A percentile compares a stretch with the other conserved stretches of the same genome.
Evolutionary conservation across 1,140 invertebrate species (phyloP).

Genomic region (Periplaneta americana): DNA sequence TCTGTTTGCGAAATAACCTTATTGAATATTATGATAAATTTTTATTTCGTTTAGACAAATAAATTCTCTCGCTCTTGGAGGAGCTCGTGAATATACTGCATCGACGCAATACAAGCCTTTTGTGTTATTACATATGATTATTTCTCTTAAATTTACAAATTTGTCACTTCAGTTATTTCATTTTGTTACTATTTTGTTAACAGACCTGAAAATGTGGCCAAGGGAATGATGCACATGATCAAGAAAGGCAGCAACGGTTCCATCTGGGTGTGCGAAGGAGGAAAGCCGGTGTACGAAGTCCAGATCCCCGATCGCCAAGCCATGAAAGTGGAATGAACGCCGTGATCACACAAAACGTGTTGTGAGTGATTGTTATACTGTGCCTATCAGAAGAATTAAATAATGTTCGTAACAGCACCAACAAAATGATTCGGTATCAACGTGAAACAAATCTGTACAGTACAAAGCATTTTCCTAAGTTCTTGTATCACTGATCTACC

Average conservation of each 20-base stretch:
- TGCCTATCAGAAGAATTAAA: no score
- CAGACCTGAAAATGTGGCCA: slow-evolving; percentile 40
- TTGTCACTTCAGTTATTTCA: neutral
- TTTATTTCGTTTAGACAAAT: neutral
- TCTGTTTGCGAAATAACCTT: neutral
- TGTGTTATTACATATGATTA: no score
- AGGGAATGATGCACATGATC: slow-evolving; percentile 42
- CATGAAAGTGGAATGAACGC: slow-evolving; percentile 9
- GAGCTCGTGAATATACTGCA: neutral
- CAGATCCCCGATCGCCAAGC: slow-evolving; percentile 33
- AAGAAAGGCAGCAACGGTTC: slow-evolving; percentile 43
- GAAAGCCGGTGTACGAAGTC: slow-evolving; percentile 44
- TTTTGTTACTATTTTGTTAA: slow-evolving; percentile 20
- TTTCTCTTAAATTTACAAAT: no score
- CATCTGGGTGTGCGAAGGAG: slow-evolving; percentile 45
- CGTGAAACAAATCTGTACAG: no score
- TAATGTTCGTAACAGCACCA: no score
- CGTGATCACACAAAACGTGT: no score
- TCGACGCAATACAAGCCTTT: neutral
- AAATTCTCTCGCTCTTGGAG: neutral
- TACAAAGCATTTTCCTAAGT: no score
- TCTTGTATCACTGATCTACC: no score
- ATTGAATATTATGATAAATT: no score
- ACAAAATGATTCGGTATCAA: no score
- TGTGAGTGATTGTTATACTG: no score